phyloP scores from a whole-genome alignment of 2,113 vertebrate genomes.

The Zosterops hypoxanthus region DNA sequence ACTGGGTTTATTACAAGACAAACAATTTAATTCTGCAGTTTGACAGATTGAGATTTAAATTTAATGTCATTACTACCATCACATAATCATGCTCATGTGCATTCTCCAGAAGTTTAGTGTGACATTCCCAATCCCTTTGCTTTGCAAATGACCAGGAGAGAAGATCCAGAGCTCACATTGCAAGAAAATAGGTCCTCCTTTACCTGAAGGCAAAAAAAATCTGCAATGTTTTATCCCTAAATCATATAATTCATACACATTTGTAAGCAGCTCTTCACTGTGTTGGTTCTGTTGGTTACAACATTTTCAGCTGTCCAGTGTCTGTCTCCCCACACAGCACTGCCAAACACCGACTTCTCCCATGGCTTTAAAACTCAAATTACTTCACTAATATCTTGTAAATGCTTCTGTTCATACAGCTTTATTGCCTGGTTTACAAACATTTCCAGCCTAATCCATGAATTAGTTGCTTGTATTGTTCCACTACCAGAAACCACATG shows the following conservation, averaged over 20 bases:
- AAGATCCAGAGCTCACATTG: neutral
- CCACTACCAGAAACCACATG: neutral
- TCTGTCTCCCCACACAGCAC: neutral
- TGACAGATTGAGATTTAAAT: neutral
- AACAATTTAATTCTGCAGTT: neutral
- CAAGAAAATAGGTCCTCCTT: neutral
- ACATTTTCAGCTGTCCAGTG: accelerated
- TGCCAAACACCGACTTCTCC: neutral
- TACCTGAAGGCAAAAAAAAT: neutral
- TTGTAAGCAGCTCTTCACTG: neutral
- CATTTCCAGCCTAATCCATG: neutral
- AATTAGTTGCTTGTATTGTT: neutral
- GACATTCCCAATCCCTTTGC: neutral
- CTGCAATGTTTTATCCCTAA: neutral
- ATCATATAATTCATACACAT: accelerated
- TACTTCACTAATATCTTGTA: neutral
- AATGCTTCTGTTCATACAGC: neutral
- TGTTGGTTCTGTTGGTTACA: neutral
- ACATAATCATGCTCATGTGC: neutral
- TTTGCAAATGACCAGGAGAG: neutral
- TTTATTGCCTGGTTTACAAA: neutral
- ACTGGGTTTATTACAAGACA: neutral
- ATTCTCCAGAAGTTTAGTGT: neutral
- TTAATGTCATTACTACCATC: neutral
- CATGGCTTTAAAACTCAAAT: neutral